Conservation (phyloP, 1,140 invertebrate species). For the Himalopsyche phryganea region DNA sequence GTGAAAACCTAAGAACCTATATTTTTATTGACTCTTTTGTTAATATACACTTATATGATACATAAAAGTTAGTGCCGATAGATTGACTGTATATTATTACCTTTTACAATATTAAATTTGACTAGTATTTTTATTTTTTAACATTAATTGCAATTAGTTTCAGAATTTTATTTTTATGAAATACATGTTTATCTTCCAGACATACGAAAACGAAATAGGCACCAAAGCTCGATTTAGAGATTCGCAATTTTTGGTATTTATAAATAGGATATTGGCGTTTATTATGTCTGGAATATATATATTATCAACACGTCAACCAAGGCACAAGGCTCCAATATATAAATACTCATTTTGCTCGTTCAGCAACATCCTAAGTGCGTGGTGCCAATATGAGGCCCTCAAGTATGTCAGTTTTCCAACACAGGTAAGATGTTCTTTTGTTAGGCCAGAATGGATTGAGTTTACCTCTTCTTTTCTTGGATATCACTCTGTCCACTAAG, state of each 20-base stretch:
- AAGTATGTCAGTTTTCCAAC: slow-evolving; percentile 98
- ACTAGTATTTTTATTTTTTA: no score
- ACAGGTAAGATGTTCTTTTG: slow-evolving; percentile 62
- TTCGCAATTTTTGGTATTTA: slow-evolving; percentile 93
- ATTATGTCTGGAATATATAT: slow-evolving; percentile 64
- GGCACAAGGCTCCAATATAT: slow-evolving; percentile 84
- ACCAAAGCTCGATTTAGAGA: slow-evolving; percentile 75
- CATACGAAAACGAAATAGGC: slow-evolving; percentile 63
- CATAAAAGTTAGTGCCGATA: no score
- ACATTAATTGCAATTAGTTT: no score
- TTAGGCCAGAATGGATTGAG: slow-evolving; percentile 57
- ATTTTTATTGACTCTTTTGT: no score
- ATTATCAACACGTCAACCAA: slow-evolving; percentile 59
- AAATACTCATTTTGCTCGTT: slow-evolving; percentile 96
- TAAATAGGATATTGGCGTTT: slow-evolving; percentile 87
- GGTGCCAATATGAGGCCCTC: slow-evolving; percentile 99
- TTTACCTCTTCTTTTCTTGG: neutral
- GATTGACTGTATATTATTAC: no score
- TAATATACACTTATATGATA: no score
- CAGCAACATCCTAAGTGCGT: slow-evolving; percentile 97
- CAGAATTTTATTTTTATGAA: no score
- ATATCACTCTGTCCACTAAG: no score
- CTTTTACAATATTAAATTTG: no score
- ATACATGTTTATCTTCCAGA: slow-evolving; percentile 50
- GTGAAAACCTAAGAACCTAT: no score